A percentile compares a stretch with the other conserved stretches of the same genome.
These are phyloP conservation scores for Holcopasites calliopsidis DNA, from an alignment of 1,140 invertebrate species.

Conservation along the genomic window DNA sequence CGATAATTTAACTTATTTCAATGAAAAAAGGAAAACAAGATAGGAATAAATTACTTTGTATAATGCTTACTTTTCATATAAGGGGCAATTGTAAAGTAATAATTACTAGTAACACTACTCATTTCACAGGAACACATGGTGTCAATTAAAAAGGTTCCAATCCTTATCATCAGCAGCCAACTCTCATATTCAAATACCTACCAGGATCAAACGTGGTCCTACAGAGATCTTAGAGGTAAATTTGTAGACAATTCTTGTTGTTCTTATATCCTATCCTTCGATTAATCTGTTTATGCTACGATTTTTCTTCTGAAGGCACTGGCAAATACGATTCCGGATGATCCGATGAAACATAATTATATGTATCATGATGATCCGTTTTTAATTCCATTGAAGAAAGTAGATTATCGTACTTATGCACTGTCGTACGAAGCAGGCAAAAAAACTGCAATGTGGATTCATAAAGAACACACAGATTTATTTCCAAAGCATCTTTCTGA, in stretches of 20 bases:
- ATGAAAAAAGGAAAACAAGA: no score
- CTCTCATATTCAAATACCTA: constrained; percentile 82
- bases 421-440: constrained; percentile 91
- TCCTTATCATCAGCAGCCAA: constrained; percentile 33
- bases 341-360: constrained; percentile 90
- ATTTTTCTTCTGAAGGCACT: constrained; percentile 81
- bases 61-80: no score
- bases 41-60: no score
- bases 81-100: no score
- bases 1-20: not conserved
- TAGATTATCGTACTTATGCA: constrained; percentile 86
- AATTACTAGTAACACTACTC: no score
- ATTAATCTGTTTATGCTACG: no score
- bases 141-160: constrained; percentile 45
- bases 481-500: constrained; percentile 88
- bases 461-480: constrained; percentile 86
- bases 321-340: constrained; percentile 85
- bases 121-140: constrained; percentile 25
- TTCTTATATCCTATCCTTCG: no score
- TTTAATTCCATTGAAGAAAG: constrained; percentile 89
- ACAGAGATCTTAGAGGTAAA: constrained; percentile 87
- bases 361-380: constrained; percentile 95
- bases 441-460: constrained; percentile 92
- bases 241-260: no score
- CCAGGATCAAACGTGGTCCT: constrained; percentile 85